Conservation (phyloP, 1,140 invertebrate species). For the Drosophila ficusphila region DNA sequence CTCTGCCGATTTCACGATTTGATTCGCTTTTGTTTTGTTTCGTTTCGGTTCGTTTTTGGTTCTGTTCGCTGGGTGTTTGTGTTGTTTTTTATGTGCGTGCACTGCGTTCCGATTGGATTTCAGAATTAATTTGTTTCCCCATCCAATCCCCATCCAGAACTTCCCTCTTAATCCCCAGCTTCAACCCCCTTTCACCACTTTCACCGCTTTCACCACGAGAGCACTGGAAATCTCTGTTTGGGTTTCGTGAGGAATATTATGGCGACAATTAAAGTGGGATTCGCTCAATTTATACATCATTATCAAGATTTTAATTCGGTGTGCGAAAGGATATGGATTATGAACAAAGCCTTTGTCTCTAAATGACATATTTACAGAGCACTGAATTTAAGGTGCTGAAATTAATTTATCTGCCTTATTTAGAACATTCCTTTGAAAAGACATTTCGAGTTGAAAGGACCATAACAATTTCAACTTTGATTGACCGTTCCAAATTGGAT, state of each 20-base stretch:
- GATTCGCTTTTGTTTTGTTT: constrained; percentile 31
- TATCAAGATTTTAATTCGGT: not conserved
- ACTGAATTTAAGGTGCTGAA: too few species aligned
- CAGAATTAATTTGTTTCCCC: constrained; percentile 55
- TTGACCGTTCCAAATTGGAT: not conserved
- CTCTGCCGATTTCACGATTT: too few species aligned
- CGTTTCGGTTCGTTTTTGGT: not conserved
- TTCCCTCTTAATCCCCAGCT: constrained; percentile 2
- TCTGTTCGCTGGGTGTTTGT: not conserved
- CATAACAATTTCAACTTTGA: too few species aligned
- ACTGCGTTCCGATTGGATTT: constrained; percentile 53
- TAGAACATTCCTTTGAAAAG: not conserved
- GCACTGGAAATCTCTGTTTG: constrained; percentile 8
- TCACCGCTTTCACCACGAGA: not conserved
- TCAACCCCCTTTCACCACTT: not conserved
- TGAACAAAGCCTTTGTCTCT: too few species aligned
- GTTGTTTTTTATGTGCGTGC: constrained; percentile 45
- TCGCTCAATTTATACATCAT: not conserved
- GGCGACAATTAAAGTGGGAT: not conserved
- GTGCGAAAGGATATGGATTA: not conserved
- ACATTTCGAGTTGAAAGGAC: too few species aligned
- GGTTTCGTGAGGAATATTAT: not conserved
- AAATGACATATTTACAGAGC: too few species aligned
- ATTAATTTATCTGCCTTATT: too few species aligned
- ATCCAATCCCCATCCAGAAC: too few species aligned